Base-by-base conservation (phyloP, 2,113 vertebrate genomes). In the Alouatta palliata region DNA sequence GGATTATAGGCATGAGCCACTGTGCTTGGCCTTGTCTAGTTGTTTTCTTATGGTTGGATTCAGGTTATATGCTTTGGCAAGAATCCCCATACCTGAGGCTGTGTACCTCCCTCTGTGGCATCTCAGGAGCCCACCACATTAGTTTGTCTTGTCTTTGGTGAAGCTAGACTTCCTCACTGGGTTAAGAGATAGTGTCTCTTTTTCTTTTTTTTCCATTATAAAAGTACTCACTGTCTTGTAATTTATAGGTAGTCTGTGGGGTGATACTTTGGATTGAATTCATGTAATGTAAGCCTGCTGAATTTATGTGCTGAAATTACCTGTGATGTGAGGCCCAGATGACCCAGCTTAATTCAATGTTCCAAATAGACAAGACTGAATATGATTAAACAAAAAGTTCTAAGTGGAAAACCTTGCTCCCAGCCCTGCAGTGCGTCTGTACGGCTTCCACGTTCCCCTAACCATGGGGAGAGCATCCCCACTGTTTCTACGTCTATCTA, bases 311-410 rank as follows among this genome's bases (percentile, higher is more conserved):
- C 35, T 64, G 21, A 84, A 61, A 85, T 58, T 77, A 49, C 76
- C 68, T 91, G 23, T 91, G 68, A 80, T 32, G 3, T 20, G 45
- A 86, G 66, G 75, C 32, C 54, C 45, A 27, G 77, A 37, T 61
- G 25, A 32, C 19, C 64, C 23, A 21, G 11, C 23, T 56, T 32
- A 58, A 61, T 43, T 84, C 61, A 3, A 0, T 91, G 37, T 58
- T 96, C 90, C n/a, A 43, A 52, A 40, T 75, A 71, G 66, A 71
- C 68, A 56, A 16, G 68, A 66, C 70, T 80, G 87, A 95, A 56
- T 70, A 79, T 11, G n/a, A 58, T 27, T 58, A 66, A 61, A 90
- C 14, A 47, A 83, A 52, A 58, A 25, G 47, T 80, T 71, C 6
- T 2, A 58, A n/a, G 23, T 58, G 40, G 27, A 30, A 82, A 84